Base-by-base conservation (phyloP, 2,113 vertebrate genomes). In the Colossoma macropomum region DNA sequence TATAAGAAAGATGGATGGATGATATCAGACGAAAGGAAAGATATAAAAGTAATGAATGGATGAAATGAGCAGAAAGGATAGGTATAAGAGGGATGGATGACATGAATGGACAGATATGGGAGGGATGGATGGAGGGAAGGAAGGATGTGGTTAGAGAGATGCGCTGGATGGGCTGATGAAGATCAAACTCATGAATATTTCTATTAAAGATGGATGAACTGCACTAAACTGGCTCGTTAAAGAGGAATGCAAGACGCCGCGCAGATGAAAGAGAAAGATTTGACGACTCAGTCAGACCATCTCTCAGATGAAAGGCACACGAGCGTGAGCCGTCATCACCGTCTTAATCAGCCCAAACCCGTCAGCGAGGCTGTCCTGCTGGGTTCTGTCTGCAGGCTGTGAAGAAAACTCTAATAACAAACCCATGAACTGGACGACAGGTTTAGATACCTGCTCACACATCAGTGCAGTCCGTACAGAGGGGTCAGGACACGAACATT, bases 291-390 rank as follows among this genome's bases (percentile, higher is more conserved):
- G 38, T 56, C 32, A 50, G 77, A 79, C 80, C 83, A 81, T 84
- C 34, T 70, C 73, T 77, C 28, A 84, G 85, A 77, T 88, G 88
- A 88, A 86, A 90, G 82, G 17, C 38, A 87, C 69, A 87, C 79
- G 77, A 86, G 84, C 88, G 91, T 90, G 81, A 82, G 84, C 92
- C 87, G 87, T 91, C 92, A 91, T 81, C 86, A 84, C 77, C 74
- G 81, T 87, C 79, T 82, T 92, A 91, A 93, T 91, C 88, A 92
- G 83, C 62, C 60, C 87, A 89, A 89, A 90, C 86, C 83, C 38
- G 34, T 81, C 56, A 73, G 79, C 68, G 11, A 27, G 84, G 77
- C 74, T 48, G 79, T 85, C 90, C 87, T 52, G 84, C 66, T 75
- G 84, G 38, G 84, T 83, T 38, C 3, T 4, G 84, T 85, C 90